Evolutionary conservation across 2,113 vertebrate species (phyloP).

Genomic region (Baryphthengus martii): DNA sequence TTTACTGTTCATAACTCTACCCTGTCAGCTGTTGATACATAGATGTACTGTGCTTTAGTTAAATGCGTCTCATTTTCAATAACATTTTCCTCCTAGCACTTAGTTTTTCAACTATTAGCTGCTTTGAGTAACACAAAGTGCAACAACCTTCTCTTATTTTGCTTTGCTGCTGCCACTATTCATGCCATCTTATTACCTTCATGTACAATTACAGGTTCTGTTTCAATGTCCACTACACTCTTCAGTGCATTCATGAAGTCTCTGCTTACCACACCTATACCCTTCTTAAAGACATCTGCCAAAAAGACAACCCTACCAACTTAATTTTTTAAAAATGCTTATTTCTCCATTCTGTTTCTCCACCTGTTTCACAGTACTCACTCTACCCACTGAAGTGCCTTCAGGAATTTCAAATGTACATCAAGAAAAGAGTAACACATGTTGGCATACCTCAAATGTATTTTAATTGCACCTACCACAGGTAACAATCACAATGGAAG

Average conservation of each 20-base stretch:
- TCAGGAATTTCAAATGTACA: background rate
- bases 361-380: background rate
- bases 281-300: background rate
- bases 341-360: background rate
- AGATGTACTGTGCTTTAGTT: background rate
- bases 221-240: accelerated
- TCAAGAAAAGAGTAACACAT: background rate
- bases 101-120: background rate
- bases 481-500: background rate
- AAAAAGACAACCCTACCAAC: background rate
- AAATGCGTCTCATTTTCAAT: background rate
- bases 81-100: background rate
- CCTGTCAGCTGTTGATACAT: background rate
- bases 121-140: background rate
- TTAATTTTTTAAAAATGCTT: background rate
- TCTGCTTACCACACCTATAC: background rate
- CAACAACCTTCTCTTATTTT: background rate
- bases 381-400: background rate
- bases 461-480: background rate
- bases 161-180: background rate
- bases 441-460: background rate
- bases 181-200: background rate
- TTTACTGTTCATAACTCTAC: background rate
- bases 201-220: background rate
- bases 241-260: background rate